A percentile compares a stretch with the other conserved stretches of the same genome.
Conservation (phyloP, 2,888 invertebrate genomes). For the Mechanitis messenoides region DNA sequence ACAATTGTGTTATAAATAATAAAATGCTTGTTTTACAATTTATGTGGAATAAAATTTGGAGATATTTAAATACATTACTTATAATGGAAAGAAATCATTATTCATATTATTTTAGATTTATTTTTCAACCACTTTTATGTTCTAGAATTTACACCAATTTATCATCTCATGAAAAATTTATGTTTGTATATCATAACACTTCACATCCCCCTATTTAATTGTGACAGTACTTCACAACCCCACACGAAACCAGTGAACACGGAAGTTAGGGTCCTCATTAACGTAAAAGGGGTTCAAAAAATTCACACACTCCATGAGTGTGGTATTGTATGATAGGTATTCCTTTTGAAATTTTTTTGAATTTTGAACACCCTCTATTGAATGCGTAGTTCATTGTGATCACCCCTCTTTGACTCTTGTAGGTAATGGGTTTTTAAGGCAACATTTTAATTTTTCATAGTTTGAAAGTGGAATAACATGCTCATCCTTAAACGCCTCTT, state of each 20-base stretch:
- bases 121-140: no score
- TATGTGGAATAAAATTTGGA: no score
- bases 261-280: constrained; percentile 27
- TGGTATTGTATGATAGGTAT: constrained; percentile 24
- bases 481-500: neutral
- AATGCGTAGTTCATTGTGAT: constrained; percentile 14
- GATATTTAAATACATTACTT: no score
- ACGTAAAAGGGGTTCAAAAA: constrained; percentile 27
- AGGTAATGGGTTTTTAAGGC: neutral
- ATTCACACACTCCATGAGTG: constrained; percentile 25
- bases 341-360: constrained; percentile 21
- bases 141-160: no score
- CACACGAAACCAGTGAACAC: constrained; percentile 26
- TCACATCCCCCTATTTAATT: neutral
- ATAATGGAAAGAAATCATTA: no score
- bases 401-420: constrained; percentile 12
- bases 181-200: neutral
- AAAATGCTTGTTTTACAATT: no score
- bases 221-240: constrained; percentile 8
- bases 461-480: neutral
- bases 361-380: constrained; percentile 18
- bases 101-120: no score
- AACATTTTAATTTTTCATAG: neutral
- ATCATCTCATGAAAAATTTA: neutral
- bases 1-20: no score